Conservation (phyloP, 2,797 vertebrate species). For the Coccyzus lansbergi region DNA sequence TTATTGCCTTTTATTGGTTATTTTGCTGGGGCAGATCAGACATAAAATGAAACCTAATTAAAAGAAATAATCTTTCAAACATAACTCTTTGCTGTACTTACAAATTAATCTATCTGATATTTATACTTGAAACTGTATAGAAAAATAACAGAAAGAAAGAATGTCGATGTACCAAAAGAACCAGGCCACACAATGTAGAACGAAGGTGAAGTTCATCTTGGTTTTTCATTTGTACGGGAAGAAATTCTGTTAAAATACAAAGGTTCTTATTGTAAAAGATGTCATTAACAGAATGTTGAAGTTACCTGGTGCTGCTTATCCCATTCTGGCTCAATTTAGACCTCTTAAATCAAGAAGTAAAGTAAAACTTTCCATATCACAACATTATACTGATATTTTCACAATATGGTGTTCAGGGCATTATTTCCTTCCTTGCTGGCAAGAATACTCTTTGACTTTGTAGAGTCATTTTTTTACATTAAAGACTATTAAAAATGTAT, state of each 20-base stretch:
- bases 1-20: not conserved
- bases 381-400: not conserved
- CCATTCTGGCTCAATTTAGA: not conserved
- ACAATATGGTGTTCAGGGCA: not conserved
- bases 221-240: not conserved
- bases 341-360: not conserved
- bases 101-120: not conserved
- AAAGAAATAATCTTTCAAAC: not conserved
- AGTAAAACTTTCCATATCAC: not conserved
- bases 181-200: accelerated
- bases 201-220: not conserved
- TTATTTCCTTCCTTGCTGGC: not conserved
- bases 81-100: not conserved
- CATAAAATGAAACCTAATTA: not conserved
- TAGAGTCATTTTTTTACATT: not conserved
- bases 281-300: not conserved
- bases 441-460: not conserved
- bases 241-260: not conserved
- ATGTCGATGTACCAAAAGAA: not conserved
- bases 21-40: not conserved
- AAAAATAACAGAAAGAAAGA: not conserved
- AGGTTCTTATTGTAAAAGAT: not conserved
- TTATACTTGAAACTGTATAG: not conserved
- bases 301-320: not conserved
- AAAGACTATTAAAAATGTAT: not conserved